Evolutionary conservation across 2,797 vertebrate genomes (phyloP).

Genomic region (Tadarida brasiliensis): DNA sequence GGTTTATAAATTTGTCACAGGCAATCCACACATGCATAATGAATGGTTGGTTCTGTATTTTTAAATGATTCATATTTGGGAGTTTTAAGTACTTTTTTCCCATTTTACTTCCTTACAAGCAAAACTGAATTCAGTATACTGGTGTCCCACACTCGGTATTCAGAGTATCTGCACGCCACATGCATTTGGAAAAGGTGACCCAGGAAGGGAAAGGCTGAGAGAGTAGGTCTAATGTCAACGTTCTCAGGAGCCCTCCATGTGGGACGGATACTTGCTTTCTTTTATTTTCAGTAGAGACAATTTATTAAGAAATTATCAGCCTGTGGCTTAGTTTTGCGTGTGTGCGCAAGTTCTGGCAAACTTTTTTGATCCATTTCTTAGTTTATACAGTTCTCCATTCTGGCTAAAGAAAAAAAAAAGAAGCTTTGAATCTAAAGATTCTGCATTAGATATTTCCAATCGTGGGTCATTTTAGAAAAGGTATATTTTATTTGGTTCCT

Average conservation of each 20-base stretch:
- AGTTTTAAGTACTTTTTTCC: neutral
- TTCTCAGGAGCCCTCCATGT: neutral
- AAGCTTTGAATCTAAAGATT: neutral
- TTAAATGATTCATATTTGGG: slow-evolving; percentile 3
- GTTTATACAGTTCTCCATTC: neutral
- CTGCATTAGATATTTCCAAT: neutral
- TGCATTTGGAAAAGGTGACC: neutral
- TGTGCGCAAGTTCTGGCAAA: neutral
- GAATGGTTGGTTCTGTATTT: slow-evolving; percentile 28
- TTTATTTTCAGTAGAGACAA: neutral
- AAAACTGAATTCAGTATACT: neutral
- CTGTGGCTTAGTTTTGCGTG: neutral
- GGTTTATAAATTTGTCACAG: neutral
- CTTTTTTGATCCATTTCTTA: neutral
- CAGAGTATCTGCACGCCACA: neutral
- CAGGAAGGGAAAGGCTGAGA: neutral
- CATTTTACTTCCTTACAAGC: slow-evolving; percentile 39
- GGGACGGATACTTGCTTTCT: neutral
- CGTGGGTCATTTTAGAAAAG: neutral
- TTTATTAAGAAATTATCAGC: neutral
- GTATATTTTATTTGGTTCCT: neutral
- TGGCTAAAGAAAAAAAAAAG: neutral
- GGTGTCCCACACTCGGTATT: neutral
- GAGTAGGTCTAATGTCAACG: neutral
- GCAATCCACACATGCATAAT: neutral